Percentiles rank a stretch among this genome's conserved stretches.
Conservation (phyloP, 1,140 invertebrate species). For the Ips typographus region DNA sequence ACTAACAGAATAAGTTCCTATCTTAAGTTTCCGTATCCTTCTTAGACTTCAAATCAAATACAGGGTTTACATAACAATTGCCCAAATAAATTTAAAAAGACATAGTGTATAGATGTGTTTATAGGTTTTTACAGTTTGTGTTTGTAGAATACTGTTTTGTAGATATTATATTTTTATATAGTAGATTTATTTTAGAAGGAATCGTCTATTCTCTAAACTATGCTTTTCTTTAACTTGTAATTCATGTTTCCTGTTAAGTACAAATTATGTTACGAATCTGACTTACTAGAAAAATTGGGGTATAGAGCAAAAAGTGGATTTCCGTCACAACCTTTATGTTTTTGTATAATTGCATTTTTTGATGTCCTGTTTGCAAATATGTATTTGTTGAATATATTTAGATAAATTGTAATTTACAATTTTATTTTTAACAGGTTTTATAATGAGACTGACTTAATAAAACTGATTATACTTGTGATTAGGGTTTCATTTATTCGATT, state of each 20-base stretch:
- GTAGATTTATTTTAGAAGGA: constrained; percentile 10
- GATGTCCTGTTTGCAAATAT: constrained; percentile 21
- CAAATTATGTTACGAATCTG: constrained; percentile 22
- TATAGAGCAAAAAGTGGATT: not conserved
- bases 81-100: not conserved
- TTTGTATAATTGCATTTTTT: constrained; percentile 18
- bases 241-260: constrained; percentile 35
- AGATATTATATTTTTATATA: constrained; percentile 20
- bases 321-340: constrained; percentile 11
- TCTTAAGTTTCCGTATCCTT: too few species aligned
- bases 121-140: not conserved
- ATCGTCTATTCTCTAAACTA: not conserved
- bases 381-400: constrained; percentile 31
- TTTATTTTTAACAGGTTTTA: constrained; percentile 29
- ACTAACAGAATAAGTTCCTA: too few species aligned
- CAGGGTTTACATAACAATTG: too few species aligned
- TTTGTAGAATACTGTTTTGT: constrained; percentile 30
- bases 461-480: constrained; percentile 25
- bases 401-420: constrained; percentile 21
- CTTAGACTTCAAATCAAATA: too few species aligned
- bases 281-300: constrained; percentile 1
- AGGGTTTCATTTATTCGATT: constrained; percentile 19
- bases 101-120: not conserved
- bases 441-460: constrained; percentile 37
- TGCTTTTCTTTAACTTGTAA: constrained; percentile 21